Evolutionary conservation across 2,888 invertebrate species (phyloP).

Genomic region (Chaetogeoica ovagalla): DNA sequence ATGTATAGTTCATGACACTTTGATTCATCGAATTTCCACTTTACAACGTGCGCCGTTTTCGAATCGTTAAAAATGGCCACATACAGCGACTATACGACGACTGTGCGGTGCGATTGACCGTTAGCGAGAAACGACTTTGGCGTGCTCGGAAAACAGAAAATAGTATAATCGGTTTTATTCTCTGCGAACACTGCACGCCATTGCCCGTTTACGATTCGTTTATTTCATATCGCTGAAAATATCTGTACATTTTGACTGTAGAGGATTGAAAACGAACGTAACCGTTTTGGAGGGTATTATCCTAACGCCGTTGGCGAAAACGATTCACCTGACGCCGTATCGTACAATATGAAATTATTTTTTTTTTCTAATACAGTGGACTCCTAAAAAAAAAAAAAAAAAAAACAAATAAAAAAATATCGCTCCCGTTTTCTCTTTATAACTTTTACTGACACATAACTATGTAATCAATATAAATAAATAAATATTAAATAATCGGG

Average conservation of each 20-base stretch:
- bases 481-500: no score
- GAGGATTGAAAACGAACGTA: conserved; percentile 4
- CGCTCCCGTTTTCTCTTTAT: no score
- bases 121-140: conserved; percentile 1
- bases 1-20: neutral
- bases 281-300: neutral
- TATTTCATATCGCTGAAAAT: neutral
- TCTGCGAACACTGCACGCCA: neutral
- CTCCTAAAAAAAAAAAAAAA: no score
- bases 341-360: no score
- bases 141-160: neutral
- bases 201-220: conserved; percentile 9
- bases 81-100: neutral
- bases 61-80: neutral
- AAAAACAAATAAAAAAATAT: no score
- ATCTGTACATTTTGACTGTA: conserved; percentile 5
- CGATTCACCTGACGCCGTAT: no score
- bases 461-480: no score
- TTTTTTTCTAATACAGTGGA: no score
- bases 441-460: no score
- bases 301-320: no score
- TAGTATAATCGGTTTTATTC: neutral
- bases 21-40: neutral
- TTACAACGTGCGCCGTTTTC: neutral
- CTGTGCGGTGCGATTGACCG: neutral